phyloP scores from a whole-genome alignment of 2,888 invertebrate genomes.

The Caenorhabditis angaria region DNA sequence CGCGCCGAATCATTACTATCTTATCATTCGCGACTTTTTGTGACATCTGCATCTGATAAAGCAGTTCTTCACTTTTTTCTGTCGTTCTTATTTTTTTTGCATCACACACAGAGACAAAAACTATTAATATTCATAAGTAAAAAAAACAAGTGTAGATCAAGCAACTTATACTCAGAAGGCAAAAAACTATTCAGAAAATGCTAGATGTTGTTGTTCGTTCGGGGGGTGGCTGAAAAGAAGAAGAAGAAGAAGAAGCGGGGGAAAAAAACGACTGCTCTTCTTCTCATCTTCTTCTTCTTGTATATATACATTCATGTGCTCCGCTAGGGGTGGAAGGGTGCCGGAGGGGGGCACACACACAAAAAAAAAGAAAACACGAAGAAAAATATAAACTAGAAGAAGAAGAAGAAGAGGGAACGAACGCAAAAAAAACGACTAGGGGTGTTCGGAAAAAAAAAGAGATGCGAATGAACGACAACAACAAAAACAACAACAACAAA shows the following conservation, averaged over 20 bases:
- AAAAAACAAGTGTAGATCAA: no score
- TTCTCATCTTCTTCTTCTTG: background rate
- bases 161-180: no score
- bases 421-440: background rate
- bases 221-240: background rate
- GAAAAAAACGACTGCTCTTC: background rate
- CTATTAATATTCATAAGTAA: slow-evolving; percentile 6
- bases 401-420: background rate
- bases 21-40: slow-evolving; percentile 4
- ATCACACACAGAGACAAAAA: slow-evolving; percentile 10
- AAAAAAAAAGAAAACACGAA: no score
- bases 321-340: background rate
- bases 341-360: background rate
- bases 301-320: background rate
- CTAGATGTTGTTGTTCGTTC: slow-evolving; percentile 4
- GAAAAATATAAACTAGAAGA: no score
- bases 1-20: background rate
- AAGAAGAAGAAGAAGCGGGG: background rate
- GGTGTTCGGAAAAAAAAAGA: background rate
- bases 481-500: background rate
- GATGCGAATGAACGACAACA: background rate
- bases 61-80: background rate
- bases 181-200: no score
- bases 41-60: background rate
- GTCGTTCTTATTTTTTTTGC: no score